Conservation (phyloP, 2,113 vertebrate genomes). For the Nibea albiflora region DNA sequence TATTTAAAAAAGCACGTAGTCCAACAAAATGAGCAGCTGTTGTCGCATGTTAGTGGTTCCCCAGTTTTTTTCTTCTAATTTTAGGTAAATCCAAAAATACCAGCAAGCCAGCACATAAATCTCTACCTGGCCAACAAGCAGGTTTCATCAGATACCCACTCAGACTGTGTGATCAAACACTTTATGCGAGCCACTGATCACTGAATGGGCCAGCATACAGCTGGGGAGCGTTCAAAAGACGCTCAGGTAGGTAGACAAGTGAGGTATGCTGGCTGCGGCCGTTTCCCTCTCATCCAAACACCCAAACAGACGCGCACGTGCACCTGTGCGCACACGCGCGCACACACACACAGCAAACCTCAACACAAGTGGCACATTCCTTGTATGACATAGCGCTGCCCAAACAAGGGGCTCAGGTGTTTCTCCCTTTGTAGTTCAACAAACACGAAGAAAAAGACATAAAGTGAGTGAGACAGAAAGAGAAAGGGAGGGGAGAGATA, state of each 20-base stretch:
- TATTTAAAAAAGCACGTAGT: background rate
- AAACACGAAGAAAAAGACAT: slow-evolving; percentile 57
- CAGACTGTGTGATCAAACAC: slow-evolving; percentile 70
- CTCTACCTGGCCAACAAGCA: slow-evolving; percentile 10
- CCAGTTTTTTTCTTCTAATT: background rate
- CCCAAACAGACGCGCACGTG: slow-evolving; percentile 30
- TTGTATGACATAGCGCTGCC: slow-evolving; percentile 66
- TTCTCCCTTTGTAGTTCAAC: slow-evolving; percentile 72
- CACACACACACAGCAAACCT: slow-evolving; percentile 11
- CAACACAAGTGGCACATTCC: slow-evolving; percentile 71
- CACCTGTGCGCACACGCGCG: background rate
- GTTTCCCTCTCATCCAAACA: slow-evolving; percentile 44
- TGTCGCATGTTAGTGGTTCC: background rate
- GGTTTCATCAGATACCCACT: slow-evolving; percentile 60
- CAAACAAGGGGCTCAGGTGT: slow-evolving; percentile 72
- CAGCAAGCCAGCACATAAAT: slow-evolving; percentile 21
- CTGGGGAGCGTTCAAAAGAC: slow-evolving; percentile 74
- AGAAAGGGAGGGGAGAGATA: slow-evolving; percentile 50
- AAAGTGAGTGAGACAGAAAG: slow-evolving; percentile 62
- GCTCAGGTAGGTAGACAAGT: slow-evolving; percentile 46
- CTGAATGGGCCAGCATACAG: slow-evolving; percentile 77
- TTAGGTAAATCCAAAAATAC: slow-evolving; percentile 23
- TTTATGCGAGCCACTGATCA: slow-evolving; percentile 45
- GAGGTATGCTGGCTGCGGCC: slow-evolving; percentile 64
- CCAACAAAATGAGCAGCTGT: background rate